Evolutionary conservation across 2,113 vertebrate species (phyloP), one percentile per base, ranked within the genome.

Genomic region (Bufo bufo): DNA sequence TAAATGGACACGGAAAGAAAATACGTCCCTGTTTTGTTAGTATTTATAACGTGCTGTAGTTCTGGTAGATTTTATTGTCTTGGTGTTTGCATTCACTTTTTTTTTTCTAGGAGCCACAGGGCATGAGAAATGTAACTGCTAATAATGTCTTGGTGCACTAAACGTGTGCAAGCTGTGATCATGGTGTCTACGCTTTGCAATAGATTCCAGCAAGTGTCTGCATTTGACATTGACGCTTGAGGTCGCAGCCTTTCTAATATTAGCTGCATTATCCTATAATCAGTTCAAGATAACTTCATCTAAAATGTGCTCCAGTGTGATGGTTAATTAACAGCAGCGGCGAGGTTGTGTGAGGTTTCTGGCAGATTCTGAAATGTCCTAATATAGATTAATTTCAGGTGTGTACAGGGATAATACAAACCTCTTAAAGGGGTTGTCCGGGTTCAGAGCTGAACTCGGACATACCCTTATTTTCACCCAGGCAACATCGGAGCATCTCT

Each of bases 211-310:
- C 54, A 75, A 82, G 79, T 82, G 79, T 43, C 75, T 79, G 75
- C 17, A 4, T 83, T 83, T 88, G 86, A 82, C 79, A 82, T 88
- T 88, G 86, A 61, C 17, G 54, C 47, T 65, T 82, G 65, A 72
- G 79, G 86, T 83, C 79, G 20, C 23, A 14, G 78, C 20, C 79
- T 82, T 72, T 63, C 86, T 88, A 83, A 83, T 88, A 82, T 88
- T 87, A 88, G 86, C 79, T 50, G 20, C 80, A 43, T 88, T 82
- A 88, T 88, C 86, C 86, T 83, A 82, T 88, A 88, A 88, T 88
- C 86, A 82, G 78, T 87, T 82, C 78, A 50, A 72, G 78, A 87
- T 72, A 82, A 82, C 78, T 87, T 87, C 77, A 87, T 63, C 19
- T 72, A 59, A 49, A 49, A 72, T 61, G 75, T 72, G 78, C 59